phyloP scores from a whole-genome alignment of 2,888 invertebrate species.

The Nudaria mundana region DNA sequence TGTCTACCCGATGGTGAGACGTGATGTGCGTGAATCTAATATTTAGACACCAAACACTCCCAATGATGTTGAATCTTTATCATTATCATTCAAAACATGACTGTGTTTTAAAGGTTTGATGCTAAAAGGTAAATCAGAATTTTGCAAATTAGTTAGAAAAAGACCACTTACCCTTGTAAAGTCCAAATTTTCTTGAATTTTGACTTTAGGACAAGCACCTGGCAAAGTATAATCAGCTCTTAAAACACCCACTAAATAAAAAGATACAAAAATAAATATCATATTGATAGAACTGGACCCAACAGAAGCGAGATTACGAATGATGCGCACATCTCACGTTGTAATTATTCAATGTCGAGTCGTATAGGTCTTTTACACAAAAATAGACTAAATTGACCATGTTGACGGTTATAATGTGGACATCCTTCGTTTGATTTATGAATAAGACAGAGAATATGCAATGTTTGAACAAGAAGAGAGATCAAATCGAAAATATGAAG shows the following conservation, averaged over 20 bases:
- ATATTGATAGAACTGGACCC: conserved; percentile 42
- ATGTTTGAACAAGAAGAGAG: too few species aligned
- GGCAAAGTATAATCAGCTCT: conserved; percentile 58
- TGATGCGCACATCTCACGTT: conserved; percentile 54
- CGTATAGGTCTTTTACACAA: conserved; percentile 43
- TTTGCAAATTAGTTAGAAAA: neutral
- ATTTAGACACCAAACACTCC: too few species aligned
- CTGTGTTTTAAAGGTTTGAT: too few species aligned
- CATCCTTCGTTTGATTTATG: conserved; percentile 42
- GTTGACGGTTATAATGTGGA: conserved; percentile 24
- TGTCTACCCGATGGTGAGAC: too few species aligned
- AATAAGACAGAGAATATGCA: too few species aligned
- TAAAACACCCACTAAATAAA: conserved; percentile 38
- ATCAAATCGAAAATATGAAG: too few species aligned
- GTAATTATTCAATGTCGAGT: conserved; percentile 67
- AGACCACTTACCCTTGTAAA: conserved; percentile 55
- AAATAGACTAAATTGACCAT: conserved; percentile 31
- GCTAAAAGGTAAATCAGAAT: too few species aligned
- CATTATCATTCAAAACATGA: too few species aligned
- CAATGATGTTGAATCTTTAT: too few species aligned
- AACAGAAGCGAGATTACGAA: conserved; percentile 32
- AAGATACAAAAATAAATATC: conserved; percentile 42
- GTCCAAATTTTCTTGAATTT: conserved; percentile 65
- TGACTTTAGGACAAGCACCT: conserved; percentile 64
- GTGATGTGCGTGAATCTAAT: too few species aligned